Evolutionary conservation across 2,888 invertebrate species (phyloP).

Genomic region (Arge pagana): DNA sequence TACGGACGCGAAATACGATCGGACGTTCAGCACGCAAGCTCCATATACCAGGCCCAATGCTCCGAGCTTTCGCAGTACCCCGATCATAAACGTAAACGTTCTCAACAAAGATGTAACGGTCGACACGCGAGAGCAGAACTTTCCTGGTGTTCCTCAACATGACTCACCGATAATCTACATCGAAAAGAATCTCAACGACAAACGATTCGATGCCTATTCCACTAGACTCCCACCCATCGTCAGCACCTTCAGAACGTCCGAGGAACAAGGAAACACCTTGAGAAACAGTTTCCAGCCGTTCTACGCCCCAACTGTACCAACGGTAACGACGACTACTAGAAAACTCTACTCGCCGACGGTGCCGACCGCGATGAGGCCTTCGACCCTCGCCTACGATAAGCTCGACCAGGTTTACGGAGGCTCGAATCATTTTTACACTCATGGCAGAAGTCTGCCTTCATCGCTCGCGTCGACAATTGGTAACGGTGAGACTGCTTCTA

Average conservation of each 20-base stretch:
- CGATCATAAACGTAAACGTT: not conserved
- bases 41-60: not conserved
- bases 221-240: not conserved
- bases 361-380: conserved; percentile 43
- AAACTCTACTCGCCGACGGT: conserved; percentile 50
- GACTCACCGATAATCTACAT: conserved; percentile 8
- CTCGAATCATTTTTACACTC: conserved; percentile 45
- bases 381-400: conserved; percentile 38
- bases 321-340: conserved; percentile 49
- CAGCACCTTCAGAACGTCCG: not conserved
- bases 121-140: no score
- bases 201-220: conserved; percentile 1
- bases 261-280: conserved; percentile 21
- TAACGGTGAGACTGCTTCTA: no score
- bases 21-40: not conserved
- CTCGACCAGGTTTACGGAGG: conserved; percentile 44
- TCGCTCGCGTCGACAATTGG: no score
- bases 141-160: not conserved
- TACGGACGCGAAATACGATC: no score
- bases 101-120: not conserved
- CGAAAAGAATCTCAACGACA: not conserved
- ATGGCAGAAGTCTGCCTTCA: conserved; percentile 28
- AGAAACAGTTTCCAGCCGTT: conserved; percentile 43
- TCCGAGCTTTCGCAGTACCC: no score
- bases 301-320: conserved; percentile 52